Conservation (phyloP, 2,888 invertebrate species). For the Drosophila fulvimacula region DNA sequence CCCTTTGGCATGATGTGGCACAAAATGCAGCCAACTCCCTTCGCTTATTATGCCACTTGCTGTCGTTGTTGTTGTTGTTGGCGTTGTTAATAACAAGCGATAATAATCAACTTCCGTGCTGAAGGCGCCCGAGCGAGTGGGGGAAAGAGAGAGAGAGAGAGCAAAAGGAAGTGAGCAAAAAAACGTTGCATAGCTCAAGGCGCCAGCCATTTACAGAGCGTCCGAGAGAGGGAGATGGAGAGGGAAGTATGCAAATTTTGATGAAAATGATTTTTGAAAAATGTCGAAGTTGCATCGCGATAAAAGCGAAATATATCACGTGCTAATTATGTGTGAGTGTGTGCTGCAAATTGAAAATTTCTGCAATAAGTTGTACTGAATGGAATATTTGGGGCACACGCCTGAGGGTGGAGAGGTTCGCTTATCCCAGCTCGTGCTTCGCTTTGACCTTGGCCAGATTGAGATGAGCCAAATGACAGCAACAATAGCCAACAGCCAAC, state of each 20-base stretch:
- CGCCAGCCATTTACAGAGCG: constrained; percentile 32
- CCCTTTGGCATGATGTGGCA: constrained; percentile 36
- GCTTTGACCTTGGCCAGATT: constrained; percentile 44
- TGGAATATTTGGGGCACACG: constrained; percentile 1
- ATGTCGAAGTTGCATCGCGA: constrained; percentile 68
- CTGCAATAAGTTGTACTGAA: not conserved
- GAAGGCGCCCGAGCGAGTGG: constrained; percentile 47
- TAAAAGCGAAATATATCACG: constrained; percentile 71
- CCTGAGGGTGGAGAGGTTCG: constrained; percentile 1
- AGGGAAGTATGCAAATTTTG: constrained; percentile 67
- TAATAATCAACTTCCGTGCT: constrained; percentile 82
- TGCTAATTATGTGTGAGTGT: constrained; percentile 63
- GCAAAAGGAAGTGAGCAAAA: constrained; percentile 36
- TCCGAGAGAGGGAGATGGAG: not conserved
- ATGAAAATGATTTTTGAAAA: constrained; percentile 53
- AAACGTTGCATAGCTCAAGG: constrained; percentile 65
- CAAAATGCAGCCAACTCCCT: constrained; percentile 38
- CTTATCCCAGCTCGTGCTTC: constrained; percentile 2
- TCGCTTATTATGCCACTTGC: constrained; percentile 48
- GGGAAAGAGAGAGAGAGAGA: constrained; percentile 7
- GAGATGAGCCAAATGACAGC: not conserved
- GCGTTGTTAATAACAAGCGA: constrained; percentile 81
- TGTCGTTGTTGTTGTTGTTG: constrained; percentile 39
- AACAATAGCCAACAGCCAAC: not conserved
- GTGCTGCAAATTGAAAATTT: constrained; percentile 68